Base-by-base conservation (phyloP, 2,113 vertebrate species). In the Oostethus manadensis region DNA sequence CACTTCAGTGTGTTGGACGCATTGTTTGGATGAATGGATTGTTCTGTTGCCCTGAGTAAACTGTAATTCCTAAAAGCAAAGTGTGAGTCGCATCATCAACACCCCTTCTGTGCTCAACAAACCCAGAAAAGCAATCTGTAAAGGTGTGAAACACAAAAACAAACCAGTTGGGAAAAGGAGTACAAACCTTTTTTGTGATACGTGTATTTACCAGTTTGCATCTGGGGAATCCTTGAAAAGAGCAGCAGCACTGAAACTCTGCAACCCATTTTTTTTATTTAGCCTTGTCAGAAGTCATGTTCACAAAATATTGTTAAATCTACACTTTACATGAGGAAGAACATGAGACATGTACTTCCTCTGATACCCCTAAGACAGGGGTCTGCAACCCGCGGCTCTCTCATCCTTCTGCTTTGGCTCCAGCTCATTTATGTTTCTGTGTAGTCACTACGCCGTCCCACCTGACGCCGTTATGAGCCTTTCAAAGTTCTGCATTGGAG, bases 51-150 rank as follows among this genome's bases (percentile, higher is more conserved):
- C 42, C 20, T 44, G n/a, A 51, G 38, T 45, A 15, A n/a, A n/a
- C n/a, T n/a, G n/a, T 62, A 38, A 64, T 65, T 68, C 60, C 29
- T 71, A 33, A 56, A 66, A 29, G 60, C 11, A 54, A 54, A 63
- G 46, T 64, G 57, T 77, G 40, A 73, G 62, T 64, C 65, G 71
- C 51, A 50, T 44, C 29, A 66, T 68, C 68, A 64, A 60, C 7
- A 45, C 56, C 49, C 8, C 45, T 18, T 46, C n/a, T 18, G 70
- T 38, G 56, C 49, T 51, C 58, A 76, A 67, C 40, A 66, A 49
- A 64, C 67, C 60, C 68, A 54, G 56, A 64, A 76, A 64, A 73
- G 59, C 49, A 58, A 74, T 79, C 60, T 33, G 69, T 64, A 42
- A 69, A 58, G 57, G 23, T 58, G 63, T 48, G 13, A 57, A 71